phyloP scores from a whole-genome alignment of 53 echinoderm and acorn worm genomes.

The Glandiceps talaboti region DNA sequence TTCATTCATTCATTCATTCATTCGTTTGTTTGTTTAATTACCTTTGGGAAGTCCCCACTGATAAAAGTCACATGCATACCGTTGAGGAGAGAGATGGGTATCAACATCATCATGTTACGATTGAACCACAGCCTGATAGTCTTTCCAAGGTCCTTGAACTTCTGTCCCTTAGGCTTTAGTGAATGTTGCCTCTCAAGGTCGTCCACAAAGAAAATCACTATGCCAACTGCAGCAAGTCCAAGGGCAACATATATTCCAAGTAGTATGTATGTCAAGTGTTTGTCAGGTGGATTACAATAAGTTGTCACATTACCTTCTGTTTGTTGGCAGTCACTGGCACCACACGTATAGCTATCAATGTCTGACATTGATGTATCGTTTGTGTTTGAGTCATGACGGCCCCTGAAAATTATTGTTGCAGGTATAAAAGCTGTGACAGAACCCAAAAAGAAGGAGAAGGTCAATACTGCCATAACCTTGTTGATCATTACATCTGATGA shows the following conservation, averaged over 20 bases:
- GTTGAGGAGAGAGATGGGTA: background rate
- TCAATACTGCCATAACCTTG: background rate
- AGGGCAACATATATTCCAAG: slow-evolving; percentile 53
- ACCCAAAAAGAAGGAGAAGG: background rate
- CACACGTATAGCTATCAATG: slow-evolving; percentile 50
- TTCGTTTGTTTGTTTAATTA: too few species aligned
- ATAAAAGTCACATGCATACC: background rate
- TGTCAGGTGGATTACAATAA: slow-evolving; percentile 58
- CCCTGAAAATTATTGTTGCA: too few species aligned
- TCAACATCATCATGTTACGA: background rate
- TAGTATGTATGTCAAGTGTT: slow-evolving; percentile 41
- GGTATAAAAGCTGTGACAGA: background rate
- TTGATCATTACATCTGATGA: background rate
- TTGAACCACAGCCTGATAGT: background rate
- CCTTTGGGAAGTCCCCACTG: background rate
- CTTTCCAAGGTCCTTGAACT: background rate
- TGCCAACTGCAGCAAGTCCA: slow-evolving; percentile 43
- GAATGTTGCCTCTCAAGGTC: background rate
- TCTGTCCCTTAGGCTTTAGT: too few species aligned
- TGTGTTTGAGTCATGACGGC: too few species aligned
- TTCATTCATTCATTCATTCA: too few species aligned
- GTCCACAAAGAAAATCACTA: slow-evolving; percentile 46
- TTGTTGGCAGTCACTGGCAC: slow-evolving; percentile 18
- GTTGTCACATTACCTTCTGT: slow-evolving; percentile 30
- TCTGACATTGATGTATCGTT: too few species aligned